A percentile compares a stretch with the other conserved stretches of the same genome.
phyloP scores from a whole-genome alignment of 1,140 invertebrate species.

The Cyclargus thomasi region DNA sequence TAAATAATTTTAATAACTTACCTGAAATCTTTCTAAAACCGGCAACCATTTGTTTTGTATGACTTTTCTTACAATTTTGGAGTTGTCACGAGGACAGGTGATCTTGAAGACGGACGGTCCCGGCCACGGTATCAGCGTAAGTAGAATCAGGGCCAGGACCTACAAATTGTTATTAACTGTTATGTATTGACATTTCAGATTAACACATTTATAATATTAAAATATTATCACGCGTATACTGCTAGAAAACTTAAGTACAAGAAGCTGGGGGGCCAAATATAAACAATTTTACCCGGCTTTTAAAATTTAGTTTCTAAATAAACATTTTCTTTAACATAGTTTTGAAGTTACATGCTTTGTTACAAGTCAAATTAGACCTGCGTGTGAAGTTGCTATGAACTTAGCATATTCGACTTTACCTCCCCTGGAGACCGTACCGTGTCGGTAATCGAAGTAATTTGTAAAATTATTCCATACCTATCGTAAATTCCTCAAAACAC shows the following conservation, averaged over 20 bases:
- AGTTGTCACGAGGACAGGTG: slow-evolving; percentile 91
- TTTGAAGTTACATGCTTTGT: too few relatives aligned
- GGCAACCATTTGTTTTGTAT: slow-evolving; percentile 94
- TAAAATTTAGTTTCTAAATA: too few relatives aligned
- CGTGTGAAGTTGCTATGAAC: too few relatives aligned
- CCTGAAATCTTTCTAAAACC: slow-evolving; percentile 88
- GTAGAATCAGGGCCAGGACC: slow-evolving; percentile 85
- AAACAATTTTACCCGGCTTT: too few relatives aligned
- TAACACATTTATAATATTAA: too few relatives aligned
- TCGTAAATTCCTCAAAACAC: neutral
- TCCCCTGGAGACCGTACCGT: neutral
- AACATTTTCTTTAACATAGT: too few relatives aligned
- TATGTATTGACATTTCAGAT: too few relatives aligned
- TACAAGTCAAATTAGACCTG: too few relatives aligned
- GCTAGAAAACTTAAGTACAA: too few relatives aligned
- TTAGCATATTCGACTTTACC: neutral
- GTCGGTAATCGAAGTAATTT: neutral
- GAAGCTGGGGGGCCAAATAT: too few relatives aligned
- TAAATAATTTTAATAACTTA: slow-evolving; percentile 26
- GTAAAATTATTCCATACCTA: neutral
- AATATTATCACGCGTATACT: too few relatives aligned
- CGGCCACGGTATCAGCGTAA: slow-evolving; percentile 90
- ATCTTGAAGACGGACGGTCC: slow-evolving; percentile 89
- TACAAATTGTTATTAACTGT: slow-evolving; percentile 49
- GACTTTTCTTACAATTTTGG: slow-evolving; percentile 90